Evolutionary conservation across 2,888 invertebrate species (phyloP), one percentile per base, ranked within the genome.

Genomic region (Acrobasis consociella): DNA sequence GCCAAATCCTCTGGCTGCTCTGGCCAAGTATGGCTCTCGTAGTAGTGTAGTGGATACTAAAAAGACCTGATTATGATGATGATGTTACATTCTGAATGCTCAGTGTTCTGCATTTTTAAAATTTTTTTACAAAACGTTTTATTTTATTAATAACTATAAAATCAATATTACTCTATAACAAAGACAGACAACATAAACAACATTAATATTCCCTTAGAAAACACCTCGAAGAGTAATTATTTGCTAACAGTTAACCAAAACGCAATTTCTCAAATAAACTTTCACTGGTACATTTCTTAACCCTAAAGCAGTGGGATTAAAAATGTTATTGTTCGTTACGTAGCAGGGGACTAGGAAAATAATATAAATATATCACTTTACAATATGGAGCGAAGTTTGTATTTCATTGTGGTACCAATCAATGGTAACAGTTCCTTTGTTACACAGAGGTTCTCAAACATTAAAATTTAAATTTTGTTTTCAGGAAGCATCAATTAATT

Each of bases 321-420:
- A 77, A 77, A 71, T 62, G 65, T 72, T 75, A 81, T 85, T 83
- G 83, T 85, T 82, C 72, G 65, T 70, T 72, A 69, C 74, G 76
- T 78, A 70, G 78, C 77, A 80, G 82, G 85, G 89, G 89, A 77
- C 76, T 73, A 77, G 67, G 76, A 82, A 87, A 87, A 87, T 88
- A 88, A 86, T 89, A 89, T 85, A 90, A 91, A 90, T 91, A 91
- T 89, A 91, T 91, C 91, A 86, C 83, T 87, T 89, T 87, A 85
- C 89, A 89, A 85, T 86, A 74, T 78, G 75, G 75, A 79, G 81
- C 73, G 77, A 78, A 89, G 83, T 89, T 89, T 88, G 87, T 82
- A 79, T 73, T 77, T 85, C 85, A 84, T 90, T 91, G 90, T 91
- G 86, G 88, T 81, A 80, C 73, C 84, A 85, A 89, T 90, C 86